phyloP scores from a whole-genome alignment of 2,888 invertebrate species.

The Tetranychus truncatus region DNA sequence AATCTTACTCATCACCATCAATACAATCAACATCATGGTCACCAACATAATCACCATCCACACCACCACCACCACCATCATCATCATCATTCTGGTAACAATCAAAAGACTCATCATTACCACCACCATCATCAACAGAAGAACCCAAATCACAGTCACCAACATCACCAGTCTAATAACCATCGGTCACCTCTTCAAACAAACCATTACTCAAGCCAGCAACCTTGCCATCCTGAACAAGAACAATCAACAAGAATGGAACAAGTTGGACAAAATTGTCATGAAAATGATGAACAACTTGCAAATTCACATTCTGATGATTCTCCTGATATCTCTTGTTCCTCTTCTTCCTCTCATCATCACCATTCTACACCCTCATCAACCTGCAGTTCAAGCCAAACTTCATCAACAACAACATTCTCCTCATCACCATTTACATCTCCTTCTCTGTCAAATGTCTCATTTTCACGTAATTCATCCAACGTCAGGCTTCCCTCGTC shows the following conservation, averaged over 20 bases:
- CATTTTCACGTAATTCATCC: slow-evolving; percentile 9
- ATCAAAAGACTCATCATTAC: neutral
- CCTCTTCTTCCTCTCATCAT: neutral
- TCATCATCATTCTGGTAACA: neutral
- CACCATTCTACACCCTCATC: neutral
- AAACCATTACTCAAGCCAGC: neutral
- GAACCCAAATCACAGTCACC: neutral
- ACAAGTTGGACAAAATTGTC: neutral
- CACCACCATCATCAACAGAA: neutral
- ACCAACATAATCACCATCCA: neutral
- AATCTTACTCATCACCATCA: neutral
- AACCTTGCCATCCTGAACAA: neutral
- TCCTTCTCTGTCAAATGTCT: neutral
- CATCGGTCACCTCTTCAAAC: neutral
- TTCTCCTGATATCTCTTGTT: neutral
- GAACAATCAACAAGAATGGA: neutral
- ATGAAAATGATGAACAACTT: neutral
- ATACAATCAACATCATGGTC: neutral
- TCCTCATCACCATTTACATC: neutral
- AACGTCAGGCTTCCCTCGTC: slow-evolving; percentile 17
- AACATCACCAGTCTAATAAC: neutral
- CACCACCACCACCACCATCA: neutral
- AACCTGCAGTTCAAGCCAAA: neutral
- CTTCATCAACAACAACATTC: neutral
- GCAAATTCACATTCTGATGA: neutral